Base-by-base conservation (phyloP, 2,888 invertebrate species). In the Notodonta ziczac region DNA sequence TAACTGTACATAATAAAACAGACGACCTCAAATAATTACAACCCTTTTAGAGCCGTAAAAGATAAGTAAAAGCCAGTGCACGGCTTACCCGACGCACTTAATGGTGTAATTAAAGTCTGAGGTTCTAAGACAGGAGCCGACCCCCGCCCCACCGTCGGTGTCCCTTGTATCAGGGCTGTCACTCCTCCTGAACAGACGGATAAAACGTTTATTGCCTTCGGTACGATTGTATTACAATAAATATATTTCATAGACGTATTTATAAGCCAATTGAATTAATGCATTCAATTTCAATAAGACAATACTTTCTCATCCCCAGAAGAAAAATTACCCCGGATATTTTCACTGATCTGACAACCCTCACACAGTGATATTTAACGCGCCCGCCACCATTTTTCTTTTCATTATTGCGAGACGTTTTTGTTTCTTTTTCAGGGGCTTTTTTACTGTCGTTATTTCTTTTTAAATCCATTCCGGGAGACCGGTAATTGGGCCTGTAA, bases 321-420 rank as follows among this genome's bases (percentile, higher is more conserved):
- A 10, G 4, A 52, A 40, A 9, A 40, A 40, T 10, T 5, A 55
- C 13, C 32, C 32, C 10, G 24, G 10, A 52, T 24, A 32, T 54
- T 39, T 13, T 24, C 24, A 54, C 13, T n/a, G 14, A 55, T 40
- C 14, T 16, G 40, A n/a, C 40, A 55, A 14, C 55, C 40, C 55
- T 55, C 53, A 35, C 56, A 78, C 78, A 82, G 78, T 76, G 77
- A 81, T 79, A 82, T 83, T 84, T 80, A 80, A 80, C 77, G 69
- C 69, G 66, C 69, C 61, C 62, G 73, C 69, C 75, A 63, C 73
- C 78, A 75, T 80, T 82, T 78, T 77, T 80, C 76, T 75, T 76
- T 69, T 75, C 73, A 77, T 77, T 81, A 80, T 76, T 69, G 63
- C 66, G 60, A 32, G 39, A 55, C 24, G 35, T 14, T 52, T 52